Base-by-base conservation (phyloP, 2,888 invertebrate genomes). In the Notodonta ziczac region DNA sequence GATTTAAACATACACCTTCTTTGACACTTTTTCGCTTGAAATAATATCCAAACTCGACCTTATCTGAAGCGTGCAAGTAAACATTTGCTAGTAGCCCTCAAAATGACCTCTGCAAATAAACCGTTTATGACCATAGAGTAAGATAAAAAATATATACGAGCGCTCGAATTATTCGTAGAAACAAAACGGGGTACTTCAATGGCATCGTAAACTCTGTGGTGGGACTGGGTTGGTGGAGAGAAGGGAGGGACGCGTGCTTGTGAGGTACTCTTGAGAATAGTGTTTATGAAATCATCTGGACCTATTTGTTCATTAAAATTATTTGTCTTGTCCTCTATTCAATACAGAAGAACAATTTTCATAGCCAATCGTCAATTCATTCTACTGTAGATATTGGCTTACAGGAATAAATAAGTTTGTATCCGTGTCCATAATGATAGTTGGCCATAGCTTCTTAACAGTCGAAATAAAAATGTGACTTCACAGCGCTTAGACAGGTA, bases 21-120 rank as follows among this genome's bases (percentile, higher is more conserved):
- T 24, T 44, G 44, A 12, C 51, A 24, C 51, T 51, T 51, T 51
- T 16, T 24, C 51, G 12, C 51, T 24, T 12, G 32, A 53, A 35
- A 35, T 6, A 35, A 35, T 6, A 35, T 35, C 35, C 16, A 35
- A 35, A 51, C 51, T 8, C 10, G 4, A 5, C 10, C 7, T 32
- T 14, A 51, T 51, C 6, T 51, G 9, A 51, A 12, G 24, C 51
- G 13, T 13, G 7, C 35, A 35, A 32, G 53, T 5, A 53, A 53
- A 53, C 53, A 53, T 32, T 53, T 39, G 13, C 35, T 39, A 53
- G 7, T 35, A 53, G 35, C 53, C 51, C 35, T 8, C 16, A 50
- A 50, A 52, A 53, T 55, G 40, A 39, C 55, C 55, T 40, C 16
- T 40, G 55, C 13, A 55, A 55, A 55, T 55, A 55, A 40, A 39